Conservation (phyloP, 35 echinoderm and acorn worm species). For the Anneissia japonica region DNA sequence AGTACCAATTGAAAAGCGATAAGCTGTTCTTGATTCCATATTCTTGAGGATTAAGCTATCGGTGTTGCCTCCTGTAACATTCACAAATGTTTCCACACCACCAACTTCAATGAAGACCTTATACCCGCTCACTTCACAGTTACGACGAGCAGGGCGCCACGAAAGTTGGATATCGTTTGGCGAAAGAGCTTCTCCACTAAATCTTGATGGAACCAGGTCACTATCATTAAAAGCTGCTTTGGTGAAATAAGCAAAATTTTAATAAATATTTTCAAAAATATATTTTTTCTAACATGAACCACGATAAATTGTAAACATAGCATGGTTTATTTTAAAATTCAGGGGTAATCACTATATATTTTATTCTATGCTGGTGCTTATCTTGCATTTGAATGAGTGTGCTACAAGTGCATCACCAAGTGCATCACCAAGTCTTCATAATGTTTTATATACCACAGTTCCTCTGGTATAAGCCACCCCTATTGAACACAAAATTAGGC, state of each 20-base stretch:
- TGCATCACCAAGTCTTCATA: too few species aligned
- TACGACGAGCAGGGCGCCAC: conserved; percentile 38
- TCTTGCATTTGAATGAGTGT: too few species aligned
- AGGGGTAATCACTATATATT: too few species aligned
- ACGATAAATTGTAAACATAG: too few species aligned
- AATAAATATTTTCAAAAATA: too few species aligned
- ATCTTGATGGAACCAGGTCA: conserved; percentile 43
- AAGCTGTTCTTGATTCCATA: conserved; percentile 34
- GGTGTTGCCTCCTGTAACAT: conserved; percentile 65
- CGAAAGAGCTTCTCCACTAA: conserved; percentile 47
- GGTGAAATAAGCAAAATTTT: neutral
- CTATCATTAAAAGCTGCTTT: conserved; percentile 17
- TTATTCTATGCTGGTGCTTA: too few species aligned
- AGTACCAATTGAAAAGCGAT: conserved; percentile 68
- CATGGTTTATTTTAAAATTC: too few species aligned
- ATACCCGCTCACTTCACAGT: conserved; percentile 78
- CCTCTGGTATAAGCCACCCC: too few species aligned
- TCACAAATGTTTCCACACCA: neutral
- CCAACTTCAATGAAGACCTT: conserved; percentile 37
- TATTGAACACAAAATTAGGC: too few species aligned
- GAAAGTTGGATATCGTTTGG: conserved; percentile 42
- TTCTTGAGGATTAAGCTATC: conserved; percentile 36
- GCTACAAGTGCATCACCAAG: too few species aligned
- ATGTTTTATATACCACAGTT: too few species aligned
- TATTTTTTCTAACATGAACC: too few species aligned